Percentiles rank a stretch among this genome's conserved stretches.
These are phyloP conservation scores for Copidosoma floridanum DNA, from an alignment of 1,140 invertebrate species.

Conservation along the genomic window DNA sequence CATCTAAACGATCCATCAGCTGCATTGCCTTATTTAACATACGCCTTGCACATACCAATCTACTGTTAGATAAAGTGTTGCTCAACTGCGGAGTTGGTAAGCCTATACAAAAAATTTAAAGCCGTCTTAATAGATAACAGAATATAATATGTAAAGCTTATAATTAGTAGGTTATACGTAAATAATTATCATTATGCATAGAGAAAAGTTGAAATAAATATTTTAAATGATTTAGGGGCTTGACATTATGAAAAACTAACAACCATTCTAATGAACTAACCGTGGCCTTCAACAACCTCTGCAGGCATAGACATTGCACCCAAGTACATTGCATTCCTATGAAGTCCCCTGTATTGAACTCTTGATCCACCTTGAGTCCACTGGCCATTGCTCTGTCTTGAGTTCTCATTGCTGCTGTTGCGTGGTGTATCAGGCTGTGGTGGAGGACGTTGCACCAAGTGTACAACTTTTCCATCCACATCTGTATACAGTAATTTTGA, in stretches of 20 bases:
- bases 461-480: constrained; percentile 89
- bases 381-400: constrained; percentile 38
- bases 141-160: not conserved
- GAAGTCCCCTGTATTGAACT: constrained; percentile 35
- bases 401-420: constrained; percentile 39
- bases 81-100: constrained; percentile 46
- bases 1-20: constrained; percentile 52
- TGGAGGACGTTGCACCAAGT: constrained; percentile 87
- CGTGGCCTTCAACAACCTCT: constrained; percentile 60
- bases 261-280: too few relatives aligned
- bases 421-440: constrained; percentile 51
- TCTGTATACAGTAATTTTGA: constrained; percentile 58
- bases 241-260: not conserved
- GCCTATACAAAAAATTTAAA: constrained; percentile 34
- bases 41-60: constrained; percentile 47
- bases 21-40: constrained; percentile 53
- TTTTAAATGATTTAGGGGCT: not conserved
- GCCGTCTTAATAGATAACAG: not conserved
- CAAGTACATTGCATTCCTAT: constrained; percentile 62
- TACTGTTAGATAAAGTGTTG: constrained; percentile 50
- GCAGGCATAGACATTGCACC: constrained; percentile 66
- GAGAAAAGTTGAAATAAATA: not conserved
- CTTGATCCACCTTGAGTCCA: constrained; percentile 34
- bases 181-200: not conserved
- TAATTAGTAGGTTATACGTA: not conserved